phyloP scores from a whole-genome alignment of 1,140 invertebrate genomes.

The Dreissena rostriformis region DNA sequence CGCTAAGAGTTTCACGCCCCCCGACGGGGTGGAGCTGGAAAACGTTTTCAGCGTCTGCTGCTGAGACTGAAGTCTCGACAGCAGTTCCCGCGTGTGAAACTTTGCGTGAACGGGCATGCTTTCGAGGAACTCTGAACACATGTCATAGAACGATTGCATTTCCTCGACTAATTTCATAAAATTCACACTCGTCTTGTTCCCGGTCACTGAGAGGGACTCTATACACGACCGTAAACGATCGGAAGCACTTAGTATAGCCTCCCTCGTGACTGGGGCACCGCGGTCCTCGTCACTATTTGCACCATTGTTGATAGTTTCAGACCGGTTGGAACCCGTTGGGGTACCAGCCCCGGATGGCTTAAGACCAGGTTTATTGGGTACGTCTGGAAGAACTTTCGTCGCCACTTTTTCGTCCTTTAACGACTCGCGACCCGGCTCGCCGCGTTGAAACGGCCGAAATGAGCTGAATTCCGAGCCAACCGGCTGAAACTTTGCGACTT shows the following conservation, averaged over 20 bases:
- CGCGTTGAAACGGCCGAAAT: constrained; percentile 63
- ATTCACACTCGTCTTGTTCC: constrained; percentile 76
- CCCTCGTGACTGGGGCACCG: constrained; percentile 67
- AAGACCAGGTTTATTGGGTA: constrained; percentile 63
- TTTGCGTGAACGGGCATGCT: constrained; percentile 90
- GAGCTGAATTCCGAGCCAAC: constrained; percentile 53
- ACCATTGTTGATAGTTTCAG: constrained; percentile 63
- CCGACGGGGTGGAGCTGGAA: constrained; percentile 83
- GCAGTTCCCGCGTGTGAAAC: constrained; percentile 93
- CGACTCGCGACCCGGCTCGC: constrained; percentile 60
- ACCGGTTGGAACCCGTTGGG: constrained; percentile 56
- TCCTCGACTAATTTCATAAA: constrained; percentile 79
- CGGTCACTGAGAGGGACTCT: constrained; percentile 68
- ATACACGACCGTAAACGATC: constrained; percentile 69
- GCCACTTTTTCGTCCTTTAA: constrained; percentile 57
- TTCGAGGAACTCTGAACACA: constrained; percentile 78
- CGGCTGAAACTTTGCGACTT: constrained; percentile 69
- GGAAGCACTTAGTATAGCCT: constrained; percentile 71
- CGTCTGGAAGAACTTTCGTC: constrained; percentile 50
- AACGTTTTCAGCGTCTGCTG: constrained; percentile 87
- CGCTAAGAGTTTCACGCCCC: constrained; percentile 83
- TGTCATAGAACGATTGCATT: constrained; percentile 74
- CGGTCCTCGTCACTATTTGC: constrained; percentile 44
- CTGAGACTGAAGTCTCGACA: constrained; percentile 90
- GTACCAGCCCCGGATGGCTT: constrained; percentile 58